Conservation (phyloP, 2,888 invertebrate genomes). For the Eurytoma adleriae region DNA sequence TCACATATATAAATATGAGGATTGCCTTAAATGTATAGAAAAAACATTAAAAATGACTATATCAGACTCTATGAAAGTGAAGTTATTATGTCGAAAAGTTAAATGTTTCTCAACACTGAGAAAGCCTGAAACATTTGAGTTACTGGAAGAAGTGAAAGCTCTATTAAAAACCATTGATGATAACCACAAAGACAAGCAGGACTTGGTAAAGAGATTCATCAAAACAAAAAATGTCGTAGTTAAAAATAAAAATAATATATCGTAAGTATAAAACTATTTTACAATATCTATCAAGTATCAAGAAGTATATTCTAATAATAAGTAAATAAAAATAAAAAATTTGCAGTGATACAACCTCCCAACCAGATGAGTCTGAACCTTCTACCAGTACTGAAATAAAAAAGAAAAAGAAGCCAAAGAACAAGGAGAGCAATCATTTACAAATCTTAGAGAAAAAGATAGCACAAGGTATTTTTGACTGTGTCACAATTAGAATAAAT, state of each 20-base stretch:
- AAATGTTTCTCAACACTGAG: slow-evolving; percentile 75
- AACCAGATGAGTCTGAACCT: not conserved
- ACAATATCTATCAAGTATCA: not conserved
- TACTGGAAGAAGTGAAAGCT: slow-evolving; percentile 57
- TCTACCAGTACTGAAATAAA: not conserved
- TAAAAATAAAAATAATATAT: not conserved
- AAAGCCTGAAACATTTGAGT: slow-evolving; percentile 57
- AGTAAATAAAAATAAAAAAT: not conserved
- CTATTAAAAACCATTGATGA: slow-evolving; percentile 27
- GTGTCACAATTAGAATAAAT: slow-evolving; percentile 78
- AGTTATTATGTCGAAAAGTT: slow-evolving; percentile 80
- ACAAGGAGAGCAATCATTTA: slow-evolving; percentile 20
- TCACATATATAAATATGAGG: slow-evolving; percentile 80
- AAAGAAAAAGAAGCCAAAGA: not conserved
- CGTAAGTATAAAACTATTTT: not conserved
- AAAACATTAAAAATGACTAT: slow-evolving; percentile 80
- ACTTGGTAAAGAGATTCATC: not conserved
- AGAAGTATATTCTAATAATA: slow-evolving; percentile 1
- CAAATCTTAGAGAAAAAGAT: slow-evolving; percentile 29
- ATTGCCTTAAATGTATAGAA: slow-evolving; percentile 84
- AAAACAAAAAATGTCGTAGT: slow-evolving; percentile 10
- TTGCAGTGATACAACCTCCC: not conserved
- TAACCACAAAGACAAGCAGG: not conserved
- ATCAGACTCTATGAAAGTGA: slow-evolving; percentile 80
- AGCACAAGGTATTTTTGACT: slow-evolving; percentile 17